Evolutionary conservation across 2,113 vertebrate species (phyloP), one percentile per base, ranked within the genome.

Genomic region (Equus przewalskii): DNA sequence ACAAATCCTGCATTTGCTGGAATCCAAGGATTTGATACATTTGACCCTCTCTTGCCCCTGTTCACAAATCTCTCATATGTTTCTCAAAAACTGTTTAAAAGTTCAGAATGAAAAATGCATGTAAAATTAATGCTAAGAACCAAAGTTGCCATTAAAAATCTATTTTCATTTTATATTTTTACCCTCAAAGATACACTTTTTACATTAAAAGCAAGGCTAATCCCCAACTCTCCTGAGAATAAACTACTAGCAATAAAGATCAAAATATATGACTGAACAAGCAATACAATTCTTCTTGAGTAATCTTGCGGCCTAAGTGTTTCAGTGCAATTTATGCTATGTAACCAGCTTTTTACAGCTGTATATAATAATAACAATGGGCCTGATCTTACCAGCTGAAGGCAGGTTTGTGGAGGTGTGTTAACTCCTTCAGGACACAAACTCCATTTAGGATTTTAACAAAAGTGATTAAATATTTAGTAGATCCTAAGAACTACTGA

Each of bases 31-130:
- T 97, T 93, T 93, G 98, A 98, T 97, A 97, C 97, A 91, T 97
- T 97, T 98, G 98, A 99, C 98, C 98, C 98, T 67, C 97, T 94
- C 96, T 49, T 98, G 98, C 98, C 98, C 98, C 97, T 95, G n/a
- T 97, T 97, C 97, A 97, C 98, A 98, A 98, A 98, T 96, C 98
- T 98, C 98, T 98, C 98, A 11, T 97, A 8, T 98, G 97, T 98
- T 98, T 96, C 96, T 98, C 98, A 96, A 98, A 98, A 97, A 98
- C 98, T 78, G 89, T 97, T 96, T 91, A 97, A 98, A 98, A 98
- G 97, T 98, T 98, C 97, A 92, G 90, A 95, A 97, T 98, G 98
- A 97, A 98, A 96, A 92, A 95, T 73, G 96, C 95, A 98, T 97
- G 96, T 3, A 94, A 97, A 98, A 92, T 85, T 98, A 98, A 98